A percentile compares a stretch with the other conserved stretches of the same genome.
Conservation (phyloP, 2,113 vertebrate genomes). For the Epinephelus moara region DNA sequence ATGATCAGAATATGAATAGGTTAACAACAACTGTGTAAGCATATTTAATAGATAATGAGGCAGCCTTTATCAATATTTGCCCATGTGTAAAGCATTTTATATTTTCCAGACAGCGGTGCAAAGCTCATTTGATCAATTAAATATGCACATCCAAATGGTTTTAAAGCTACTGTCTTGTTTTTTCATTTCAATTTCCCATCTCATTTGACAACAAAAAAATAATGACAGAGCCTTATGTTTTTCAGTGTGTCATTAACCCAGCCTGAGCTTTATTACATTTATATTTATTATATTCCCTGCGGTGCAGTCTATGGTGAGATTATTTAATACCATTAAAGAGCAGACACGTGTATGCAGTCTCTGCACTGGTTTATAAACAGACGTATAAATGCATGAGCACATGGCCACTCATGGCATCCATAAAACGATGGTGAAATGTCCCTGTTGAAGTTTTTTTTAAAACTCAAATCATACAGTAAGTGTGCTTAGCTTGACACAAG, state of each 20-base stretch:
- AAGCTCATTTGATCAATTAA: conserved; percentile 1
- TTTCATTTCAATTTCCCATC: conserved; percentile 21
- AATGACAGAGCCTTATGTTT: background rate
- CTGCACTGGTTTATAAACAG: background rate
- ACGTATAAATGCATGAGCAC: background rate
- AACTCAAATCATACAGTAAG: background rate
- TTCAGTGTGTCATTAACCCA: background rate
- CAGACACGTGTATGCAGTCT: background rate
- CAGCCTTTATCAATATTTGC: background rate
- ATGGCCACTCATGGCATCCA: background rate
- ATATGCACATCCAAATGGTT: background rate
- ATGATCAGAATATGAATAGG: conserved; percentile 7
- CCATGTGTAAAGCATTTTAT: background rate
- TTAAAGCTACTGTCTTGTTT: background rate
- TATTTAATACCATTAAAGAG: conserved; percentile 11
- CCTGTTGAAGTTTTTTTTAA: too few relatives aligned
- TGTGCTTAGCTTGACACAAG: too few relatives aligned
- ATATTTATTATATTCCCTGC: background rate
- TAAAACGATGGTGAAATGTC: background rate
- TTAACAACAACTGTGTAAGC: background rate
- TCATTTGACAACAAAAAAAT: conserved; percentile 11
- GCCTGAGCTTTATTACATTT: background rate
- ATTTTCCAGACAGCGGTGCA: background rate
- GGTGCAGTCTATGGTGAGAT: background rate
- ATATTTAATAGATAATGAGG: background rate